These are phyloP conservation scores for Pseudomugil gertrudae DNA, from an alignment of 2,797 vertebrate genomes.

Conservation along the genomic window DNA sequence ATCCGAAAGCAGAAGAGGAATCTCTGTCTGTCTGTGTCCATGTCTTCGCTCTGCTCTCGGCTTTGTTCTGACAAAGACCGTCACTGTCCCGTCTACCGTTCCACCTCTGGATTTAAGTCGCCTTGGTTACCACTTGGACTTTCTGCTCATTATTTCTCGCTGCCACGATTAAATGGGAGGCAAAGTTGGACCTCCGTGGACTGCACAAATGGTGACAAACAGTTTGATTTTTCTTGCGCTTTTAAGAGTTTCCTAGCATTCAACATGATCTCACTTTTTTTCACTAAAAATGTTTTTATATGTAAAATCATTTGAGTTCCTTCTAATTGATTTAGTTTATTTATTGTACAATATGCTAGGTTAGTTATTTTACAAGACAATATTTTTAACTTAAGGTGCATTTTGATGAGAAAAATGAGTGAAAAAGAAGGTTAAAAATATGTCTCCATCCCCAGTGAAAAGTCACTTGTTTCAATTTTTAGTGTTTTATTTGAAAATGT, in stretches of 20 bases:
- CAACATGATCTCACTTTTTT: constrained; percentile 64
- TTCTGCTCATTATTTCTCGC: constrained; percentile 59
- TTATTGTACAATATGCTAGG: constrained; percentile 63
- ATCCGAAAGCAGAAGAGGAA: constrained; percentile 80
- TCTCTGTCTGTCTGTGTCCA: constrained; percentile 76
- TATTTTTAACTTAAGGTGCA: constrained; percentile 56
- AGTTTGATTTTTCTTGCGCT: constrained; percentile 57
- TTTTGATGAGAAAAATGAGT: constrained; percentile 62
- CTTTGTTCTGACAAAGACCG: constrained; percentile 65
- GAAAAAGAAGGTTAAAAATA: constrained; percentile 61
- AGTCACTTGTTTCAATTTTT: constrained; percentile 40
- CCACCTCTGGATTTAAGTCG: constrained; percentile 78
- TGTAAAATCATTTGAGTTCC: constrained; percentile 57
- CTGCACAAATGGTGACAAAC: constrained; percentile 75
- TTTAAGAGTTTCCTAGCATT: constrained; percentile 65
- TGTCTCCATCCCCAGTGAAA: constrained; percentile 41
- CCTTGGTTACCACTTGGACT: constrained; percentile 76
- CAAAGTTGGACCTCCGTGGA: constrained; percentile 81
- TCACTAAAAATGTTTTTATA: constrained; percentile 77
- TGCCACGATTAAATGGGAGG: constrained; percentile 75
- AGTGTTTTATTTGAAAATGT: constrained; percentile 61
- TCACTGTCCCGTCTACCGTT: constrained; percentile 65
- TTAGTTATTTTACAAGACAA: constrained; percentile 58
- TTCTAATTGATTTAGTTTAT: constrained; percentile 45
- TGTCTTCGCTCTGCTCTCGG: constrained; percentile 72